Evolutionary conservation across 2,113 vertebrate genomes (phyloP).

Genomic region (Bujurquina vittata): DNA sequence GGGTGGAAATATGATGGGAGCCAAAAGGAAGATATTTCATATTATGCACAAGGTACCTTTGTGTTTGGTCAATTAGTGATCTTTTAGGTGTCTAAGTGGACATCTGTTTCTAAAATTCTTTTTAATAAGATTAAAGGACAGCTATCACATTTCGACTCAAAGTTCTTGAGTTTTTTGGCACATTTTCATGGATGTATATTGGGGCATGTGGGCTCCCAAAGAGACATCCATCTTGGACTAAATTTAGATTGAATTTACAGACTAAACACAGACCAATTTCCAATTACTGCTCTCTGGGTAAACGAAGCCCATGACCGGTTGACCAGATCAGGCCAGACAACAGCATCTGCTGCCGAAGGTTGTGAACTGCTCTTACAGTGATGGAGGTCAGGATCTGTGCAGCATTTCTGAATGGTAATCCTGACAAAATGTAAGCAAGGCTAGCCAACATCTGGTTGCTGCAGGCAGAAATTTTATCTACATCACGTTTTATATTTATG

Average conservation of each 20-base stretch:
- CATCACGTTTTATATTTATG: no score
- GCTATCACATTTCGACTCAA: neutral
- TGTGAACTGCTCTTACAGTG: neutral
- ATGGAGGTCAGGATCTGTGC: neutral
- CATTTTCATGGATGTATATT: neutral
- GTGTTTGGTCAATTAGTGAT: neutral
- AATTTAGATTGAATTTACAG: neutral
- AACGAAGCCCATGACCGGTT: neutral
- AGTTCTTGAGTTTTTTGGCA: neutral
- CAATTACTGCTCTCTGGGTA: neutral
- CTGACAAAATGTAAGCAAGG: neutral
- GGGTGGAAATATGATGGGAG: neutral
- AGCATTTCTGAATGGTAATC: neutral
- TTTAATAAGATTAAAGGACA: neutral
- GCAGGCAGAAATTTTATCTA: no score
- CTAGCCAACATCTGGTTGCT: neutral
- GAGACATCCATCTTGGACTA: neutral
- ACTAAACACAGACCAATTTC: neutral
- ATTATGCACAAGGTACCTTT: neutral
- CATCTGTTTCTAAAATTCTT: neutral
- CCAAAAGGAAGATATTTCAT: neutral
- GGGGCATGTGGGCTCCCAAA: neutral
- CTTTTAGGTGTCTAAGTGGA: neutral
- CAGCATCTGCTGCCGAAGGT: neutral
- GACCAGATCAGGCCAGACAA: neutral